Base-by-base conservation (phyloP, 2,888 invertebrate genomes). In the Hypena proboscidalis region DNA sequence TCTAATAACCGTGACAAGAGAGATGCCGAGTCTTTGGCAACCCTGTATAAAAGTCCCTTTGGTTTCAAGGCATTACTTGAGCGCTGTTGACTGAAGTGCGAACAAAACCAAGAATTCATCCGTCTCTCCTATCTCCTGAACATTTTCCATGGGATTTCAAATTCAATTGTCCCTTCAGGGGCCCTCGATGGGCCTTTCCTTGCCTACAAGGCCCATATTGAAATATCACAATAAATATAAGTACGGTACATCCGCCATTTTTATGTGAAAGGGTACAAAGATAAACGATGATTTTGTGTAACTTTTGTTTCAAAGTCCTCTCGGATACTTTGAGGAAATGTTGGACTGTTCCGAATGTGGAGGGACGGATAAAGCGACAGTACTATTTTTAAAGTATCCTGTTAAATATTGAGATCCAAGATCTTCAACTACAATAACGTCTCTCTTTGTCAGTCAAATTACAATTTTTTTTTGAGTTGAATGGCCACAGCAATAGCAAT, bases 121-220 rank as follows among this genome's bases (percentile, higher is more conserved):
- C 49, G 43, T 58, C 60, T 57, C 56, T 39, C 55, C 63, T 62
- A 55, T 58, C 58, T 58, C 48, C 39, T 38, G 41, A 43, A 21
- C 52, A 41, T 36, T 38, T 44, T 51, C 43, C 43, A 49, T 58
- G 46, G 49, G 52, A 53, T 52, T 45, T 51, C 37, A 59, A 70
- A 72, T 69, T 71, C 72, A 67, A 73, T 72, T 70, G 70, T 67
- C 50, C 63, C 51, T 62, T 46, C 45, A 57, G 39, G 44, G 41
- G 42, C 36, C 20, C 51, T 64, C 52, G 46, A 67, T 57, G 46
- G 40, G 52, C 36, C 45, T 63, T 60, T 60, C 63, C 63, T 53
- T 49, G 41, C 43, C 45, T 57, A 42, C 58, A 30, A 30, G 26
- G 23, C 20, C 11, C 19, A 44, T 51, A 55, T 51, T 56, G 50